These are phyloP conservation scores for Triplophysa bombifrons DNA, from an alignment of 2,797 vertebrate species.

Conservation along the genomic window DNA sequence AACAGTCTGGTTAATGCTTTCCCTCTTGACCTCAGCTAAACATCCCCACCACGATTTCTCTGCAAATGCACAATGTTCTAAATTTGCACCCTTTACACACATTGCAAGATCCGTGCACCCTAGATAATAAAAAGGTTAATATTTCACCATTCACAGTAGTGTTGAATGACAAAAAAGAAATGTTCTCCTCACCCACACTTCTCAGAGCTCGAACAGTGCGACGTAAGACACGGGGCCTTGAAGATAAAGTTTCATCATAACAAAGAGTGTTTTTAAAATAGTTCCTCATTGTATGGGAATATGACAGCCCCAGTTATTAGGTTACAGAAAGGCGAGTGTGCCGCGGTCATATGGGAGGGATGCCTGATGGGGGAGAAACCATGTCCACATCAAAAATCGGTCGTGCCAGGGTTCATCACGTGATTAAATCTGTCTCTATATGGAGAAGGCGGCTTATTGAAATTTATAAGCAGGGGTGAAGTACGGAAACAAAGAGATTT, in stretches of 20 bases:
- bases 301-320: constrained; percentile 43
- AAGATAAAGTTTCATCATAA: constrained; percentile 52
- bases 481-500: constrained; percentile 15
- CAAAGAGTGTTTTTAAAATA: constrained; percentile 44
- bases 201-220: neutral
- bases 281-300: constrained; percentile 38
- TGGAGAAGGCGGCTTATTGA: constrained; percentile 1
- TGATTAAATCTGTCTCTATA: neutral
- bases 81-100: constrained; percentile 17
- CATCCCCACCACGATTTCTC: neutral
- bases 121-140: constrained; percentile 8
- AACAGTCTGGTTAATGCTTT: neutral
- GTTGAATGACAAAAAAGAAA: constrained; percentile 15
- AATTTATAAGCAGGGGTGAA: constrained; percentile 1
- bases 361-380: constrained; percentile 42
- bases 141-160: neutral
- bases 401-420: constrained; percentile 1
- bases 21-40: neutral
- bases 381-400: constrained; percentile 10
- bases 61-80: neutral
- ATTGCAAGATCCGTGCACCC: neutral
- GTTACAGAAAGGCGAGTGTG: constrained; percentile 46
- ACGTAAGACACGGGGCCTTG: constrained; percentile 15
- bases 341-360: constrained; percentile 21
- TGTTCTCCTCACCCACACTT: neutral